Base-by-base conservation (phyloP, 2,888 invertebrate species). In the Synanthedon myopaeformis region DNA sequence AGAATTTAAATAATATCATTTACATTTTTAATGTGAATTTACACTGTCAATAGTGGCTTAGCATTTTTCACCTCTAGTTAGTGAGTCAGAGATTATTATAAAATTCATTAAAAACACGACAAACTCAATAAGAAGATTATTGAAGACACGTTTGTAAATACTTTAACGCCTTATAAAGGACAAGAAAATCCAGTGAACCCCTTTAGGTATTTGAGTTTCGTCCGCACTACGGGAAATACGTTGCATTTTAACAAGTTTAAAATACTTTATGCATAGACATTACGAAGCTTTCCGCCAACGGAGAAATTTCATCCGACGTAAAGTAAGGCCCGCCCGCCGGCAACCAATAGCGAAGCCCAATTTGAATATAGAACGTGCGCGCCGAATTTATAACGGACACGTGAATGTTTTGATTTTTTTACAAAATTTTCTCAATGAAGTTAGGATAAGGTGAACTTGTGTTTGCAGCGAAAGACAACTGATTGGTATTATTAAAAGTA, bases 221-320 rank as follows among this genome's bases (percentile, higher is more conserved):
- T 59, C 61, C 56, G 61, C 56, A 57, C 61, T 63, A 63, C 59
- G 59, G 73, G 79, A 49, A 23, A 78, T 76, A 78, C 81, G 80
- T 81, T 85, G 84, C 82, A 85, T 85, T 84, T 84, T 79, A 84
- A 84, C 84, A 79, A 84, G 80, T 84, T 84, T 77, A 78, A 80
- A 84, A 85, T 85, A 84, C 82, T 85, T 85, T 86, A 85, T 85
- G 84, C 85, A 85, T 84, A 82, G 85, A 84, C 75, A 81, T 82
- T 83, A 83, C 76, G 66, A 57, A 72, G 76, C 74, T 75, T 72
- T 76, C 76, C 55, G 59, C 66, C 69, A 63, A 65, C 62, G 64
- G 62, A 62, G 66, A 69, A 71, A 72, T 76, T 73, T 69, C 70
- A 67, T 69, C 70, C 70, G 61, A 71, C 69, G 74, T 69, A 72